Percentiles rank a stretch among this genome's conserved stretches.
Conservation (phyloP, 2,797 vertebrate genomes). For the Valencia hispanica region DNA sequence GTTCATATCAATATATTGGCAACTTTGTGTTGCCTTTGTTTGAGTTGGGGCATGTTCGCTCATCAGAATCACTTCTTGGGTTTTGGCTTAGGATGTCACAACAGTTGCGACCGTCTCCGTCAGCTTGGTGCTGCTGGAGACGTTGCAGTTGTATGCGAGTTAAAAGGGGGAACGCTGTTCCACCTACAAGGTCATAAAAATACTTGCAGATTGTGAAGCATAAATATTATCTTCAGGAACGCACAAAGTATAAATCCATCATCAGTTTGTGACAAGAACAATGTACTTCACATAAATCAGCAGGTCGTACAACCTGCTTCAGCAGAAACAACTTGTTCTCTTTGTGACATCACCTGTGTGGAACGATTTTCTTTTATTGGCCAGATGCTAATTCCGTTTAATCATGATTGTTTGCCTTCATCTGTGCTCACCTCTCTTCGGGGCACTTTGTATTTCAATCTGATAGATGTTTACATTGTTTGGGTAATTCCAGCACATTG, state of each 20-base stretch:
- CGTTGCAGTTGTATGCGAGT: background rate
- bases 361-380: background rate
- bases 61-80: background rate
- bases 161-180: background rate
- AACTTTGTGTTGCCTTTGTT: background rate
- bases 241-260: background rate
- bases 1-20: background rate
- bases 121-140: background rate
- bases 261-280: background rate
- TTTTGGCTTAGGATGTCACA: background rate
- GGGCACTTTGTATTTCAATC: background rate
- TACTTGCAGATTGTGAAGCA: background rate
- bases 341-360: background rate
- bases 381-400: background rate
- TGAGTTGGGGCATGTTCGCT: background rate
- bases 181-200: background rate
- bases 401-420: background rate
- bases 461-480: background rate
- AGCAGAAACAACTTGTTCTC: background rate
- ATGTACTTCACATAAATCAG: background rate
- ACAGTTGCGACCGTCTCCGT: background rate
- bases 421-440: background rate
- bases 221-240: background rate
- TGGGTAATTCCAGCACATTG: background rate
- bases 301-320: background rate